A percentile compares a stretch with the other conserved stretches of the same genome.
Evolutionary conservation across 2,797 vertebrate genomes (phyloP).

Genomic region (Danio aesculapii): DNA sequence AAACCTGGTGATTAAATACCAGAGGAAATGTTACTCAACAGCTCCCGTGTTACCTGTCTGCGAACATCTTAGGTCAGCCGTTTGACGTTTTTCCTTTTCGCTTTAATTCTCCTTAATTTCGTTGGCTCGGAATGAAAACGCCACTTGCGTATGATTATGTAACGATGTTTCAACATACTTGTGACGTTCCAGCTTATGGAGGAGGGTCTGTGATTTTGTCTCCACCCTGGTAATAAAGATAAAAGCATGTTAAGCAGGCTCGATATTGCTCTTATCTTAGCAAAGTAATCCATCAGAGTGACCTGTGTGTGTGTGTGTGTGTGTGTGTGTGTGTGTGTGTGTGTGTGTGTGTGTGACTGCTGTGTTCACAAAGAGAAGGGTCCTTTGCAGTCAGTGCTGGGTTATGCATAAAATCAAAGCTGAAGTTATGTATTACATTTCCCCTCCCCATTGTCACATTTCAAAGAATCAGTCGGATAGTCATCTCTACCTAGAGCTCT

Average conservation of each 20-base stretch:
- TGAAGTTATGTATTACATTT: conserved; percentile 29
- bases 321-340: too few relatives aligned
- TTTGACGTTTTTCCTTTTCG: background rate
- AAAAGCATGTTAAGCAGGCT: conserved; percentile 64
- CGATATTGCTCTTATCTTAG: conserved; percentile 55
- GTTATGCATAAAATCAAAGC: conserved; percentile 4
- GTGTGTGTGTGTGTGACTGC: conserved; percentile 9
- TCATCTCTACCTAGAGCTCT: conserved; percentile 13
- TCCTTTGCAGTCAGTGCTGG: background rate
- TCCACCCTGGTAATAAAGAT: conserved; percentile 59
- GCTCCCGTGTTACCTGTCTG: background rate
- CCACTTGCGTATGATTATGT: conserved; percentile 17
- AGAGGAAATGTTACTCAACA: background rate
- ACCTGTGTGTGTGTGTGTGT: conserved; percentile 31
- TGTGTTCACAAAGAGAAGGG: conserved; percentile 16
- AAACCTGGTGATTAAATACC: conserved; percentile 25
- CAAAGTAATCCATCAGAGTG: conserved; percentile 60
- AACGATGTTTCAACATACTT: conserved; percentile 45
- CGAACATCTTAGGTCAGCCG: background rate
- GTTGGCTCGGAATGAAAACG: background rate
- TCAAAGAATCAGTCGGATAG: conserved; percentile 15
- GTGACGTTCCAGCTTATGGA: conserved; percentile 39
- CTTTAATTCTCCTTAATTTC: background rate
- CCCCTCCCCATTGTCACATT: conserved; percentile 1
- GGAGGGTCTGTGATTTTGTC: conserved; percentile 52